phyloP scores from a whole-genome alignment of 2,113 vertebrate species.

The Lasiurus borealis region DNA sequence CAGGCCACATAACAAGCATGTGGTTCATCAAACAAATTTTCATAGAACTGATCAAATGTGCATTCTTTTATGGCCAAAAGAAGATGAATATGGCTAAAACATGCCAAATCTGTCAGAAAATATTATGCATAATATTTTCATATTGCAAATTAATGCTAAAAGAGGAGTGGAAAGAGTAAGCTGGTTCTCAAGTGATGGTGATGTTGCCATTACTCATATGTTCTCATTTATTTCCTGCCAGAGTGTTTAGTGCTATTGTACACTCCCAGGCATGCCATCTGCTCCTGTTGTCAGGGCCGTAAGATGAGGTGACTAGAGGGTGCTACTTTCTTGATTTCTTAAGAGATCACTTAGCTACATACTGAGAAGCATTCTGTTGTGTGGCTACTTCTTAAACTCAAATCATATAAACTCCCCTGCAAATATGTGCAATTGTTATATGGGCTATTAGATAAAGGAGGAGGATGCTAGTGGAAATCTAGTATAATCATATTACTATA shows the following conservation, averaged over 20 bases:
- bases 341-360: constrained; percentile 48
- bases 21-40: not conserved
- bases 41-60: not conserved
- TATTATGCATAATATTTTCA: not conserved
- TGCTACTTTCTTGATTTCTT: constrained; percentile 39
- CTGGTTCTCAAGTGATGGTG: not conserved
- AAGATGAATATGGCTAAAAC: not conserved
- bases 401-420: constrained; percentile 7
- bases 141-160: not conserved
- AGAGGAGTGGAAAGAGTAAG: not conserved
- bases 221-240: not conserved
- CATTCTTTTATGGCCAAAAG: not conserved
- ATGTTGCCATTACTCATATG: not conserved
- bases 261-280: constrained; percentile 28
- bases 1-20: not conserved
- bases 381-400: constrained; percentile 9
- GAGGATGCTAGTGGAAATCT: not conserved
- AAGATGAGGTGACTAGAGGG: constrained; percentile 6
- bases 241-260: not conserved
- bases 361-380: constrained; percentile 60
- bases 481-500: not conserved
- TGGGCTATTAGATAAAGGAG: not conserved
- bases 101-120: constrained; percentile 2
- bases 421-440: not conserved
- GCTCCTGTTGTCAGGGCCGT: not conserved